These are phyloP conservation scores for Papilio aristodemus DNA, from an alignment of 1,140 invertebrate species.

Conservation along the genomic window DNA sequence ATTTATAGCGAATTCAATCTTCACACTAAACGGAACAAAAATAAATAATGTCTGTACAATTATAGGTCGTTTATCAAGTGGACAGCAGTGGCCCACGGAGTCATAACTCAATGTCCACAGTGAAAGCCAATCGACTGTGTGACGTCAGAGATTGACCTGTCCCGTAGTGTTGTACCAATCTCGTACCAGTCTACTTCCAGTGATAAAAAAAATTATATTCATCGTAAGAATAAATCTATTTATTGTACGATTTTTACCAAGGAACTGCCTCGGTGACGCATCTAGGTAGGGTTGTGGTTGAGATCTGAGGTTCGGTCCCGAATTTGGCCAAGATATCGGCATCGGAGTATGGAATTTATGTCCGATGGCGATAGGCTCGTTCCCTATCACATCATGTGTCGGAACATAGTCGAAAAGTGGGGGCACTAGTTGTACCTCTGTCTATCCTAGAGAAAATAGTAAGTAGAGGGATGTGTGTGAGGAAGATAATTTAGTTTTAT, in stretches of 20 bases:
- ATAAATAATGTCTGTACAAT: slow-evolving; percentile 15
- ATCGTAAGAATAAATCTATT: neutral
- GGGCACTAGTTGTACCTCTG: too few species aligned
- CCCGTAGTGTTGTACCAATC: too few species aligned
- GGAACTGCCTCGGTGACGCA: too few species aligned
- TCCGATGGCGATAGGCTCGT: too few species aligned
- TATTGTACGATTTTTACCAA: too few species aligned
- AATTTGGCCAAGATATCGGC: neutral
- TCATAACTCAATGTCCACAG: slow-evolving; percentile 16
- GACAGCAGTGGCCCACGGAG: neutral
- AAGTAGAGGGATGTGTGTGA: neutral
- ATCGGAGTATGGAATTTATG: too few species aligned
- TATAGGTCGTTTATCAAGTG: slow-evolving; percentile 20
- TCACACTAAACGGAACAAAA: neutral
- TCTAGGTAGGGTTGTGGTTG: too few species aligned
- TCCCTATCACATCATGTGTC: too few species aligned
- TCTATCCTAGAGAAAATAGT: too few species aligned
- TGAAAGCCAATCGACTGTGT: slow-evolving; percentile 21
- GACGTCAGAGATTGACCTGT: neutral
- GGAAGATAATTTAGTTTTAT: slow-evolving; percentile 22
- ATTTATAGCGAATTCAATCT: neutral
- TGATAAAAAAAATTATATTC: neutral
- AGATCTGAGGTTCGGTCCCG: too few species aligned
- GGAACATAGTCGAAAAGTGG: too few species aligned
- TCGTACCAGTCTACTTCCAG: neutral